A percentile compares a stretch with the other conserved stretches of the same genome.
phyloP scores from a whole-genome alignment of 2,113 vertebrate species.

The Barbus barbus region DNA sequence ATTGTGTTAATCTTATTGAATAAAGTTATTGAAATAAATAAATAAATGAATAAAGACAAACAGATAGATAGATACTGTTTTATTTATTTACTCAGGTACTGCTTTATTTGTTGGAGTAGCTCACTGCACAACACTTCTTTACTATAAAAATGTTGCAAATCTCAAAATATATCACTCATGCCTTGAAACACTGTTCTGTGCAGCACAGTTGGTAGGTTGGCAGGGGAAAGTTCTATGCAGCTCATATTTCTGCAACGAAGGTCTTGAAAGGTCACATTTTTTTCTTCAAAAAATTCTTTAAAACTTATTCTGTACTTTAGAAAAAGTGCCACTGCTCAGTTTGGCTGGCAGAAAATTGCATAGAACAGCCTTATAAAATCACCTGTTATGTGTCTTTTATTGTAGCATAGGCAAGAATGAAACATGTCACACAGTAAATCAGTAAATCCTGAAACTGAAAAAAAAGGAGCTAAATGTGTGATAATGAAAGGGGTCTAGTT shows the following conservation, averaged over 20 bases:
- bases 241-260: background rate
- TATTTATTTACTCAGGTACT: background rate
- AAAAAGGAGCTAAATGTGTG: background rate
- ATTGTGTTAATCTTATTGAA: background rate
- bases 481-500: background rate
- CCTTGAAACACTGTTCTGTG: background rate
- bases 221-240: background rate
- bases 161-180: background rate
- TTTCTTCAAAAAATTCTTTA: background rate
- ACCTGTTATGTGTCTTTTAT: background rate
- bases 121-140: background rate
- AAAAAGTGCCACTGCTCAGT: background rate
- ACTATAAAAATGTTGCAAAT: background rate
- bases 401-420: background rate
- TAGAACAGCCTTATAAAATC: background rate
- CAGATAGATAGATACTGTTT: background rate
- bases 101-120: background rate
- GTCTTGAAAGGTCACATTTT: conserved; percentile 9
- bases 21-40: no score
- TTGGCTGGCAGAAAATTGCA: background rate
- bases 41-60: no score
- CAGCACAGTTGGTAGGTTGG: conserved; percentile 12
- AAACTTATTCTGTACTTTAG: background rate
- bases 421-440: background rate
- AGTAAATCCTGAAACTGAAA: background rate